These are phyloP conservation scores for Ichneumoninae sp. DNA, from an alignment of 2,888 invertebrate genomes.

Conservation along the genomic window DNA sequence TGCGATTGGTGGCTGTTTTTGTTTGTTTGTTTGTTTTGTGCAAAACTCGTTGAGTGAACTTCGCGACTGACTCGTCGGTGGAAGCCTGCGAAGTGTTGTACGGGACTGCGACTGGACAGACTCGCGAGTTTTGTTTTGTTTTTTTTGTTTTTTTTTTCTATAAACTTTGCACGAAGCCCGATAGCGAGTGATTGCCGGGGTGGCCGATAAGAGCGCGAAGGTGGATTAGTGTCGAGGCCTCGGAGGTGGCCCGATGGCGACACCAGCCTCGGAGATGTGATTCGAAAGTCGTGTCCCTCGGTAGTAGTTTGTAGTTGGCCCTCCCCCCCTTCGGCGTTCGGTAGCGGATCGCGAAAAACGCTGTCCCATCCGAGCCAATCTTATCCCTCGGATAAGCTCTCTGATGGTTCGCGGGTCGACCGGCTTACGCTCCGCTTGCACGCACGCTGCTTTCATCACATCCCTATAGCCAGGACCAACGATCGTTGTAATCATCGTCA, in stretches of 20 bases:
- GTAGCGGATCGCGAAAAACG: too few relatives aligned
- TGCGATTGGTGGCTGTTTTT: not conserved
- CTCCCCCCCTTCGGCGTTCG: slow-evolving; percentile 69
- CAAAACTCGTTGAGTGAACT: not conserved
- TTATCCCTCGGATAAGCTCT: not conserved
- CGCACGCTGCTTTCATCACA: not conserved
- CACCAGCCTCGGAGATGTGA: slow-evolving; percentile 82
- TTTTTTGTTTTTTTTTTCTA: not conserved
- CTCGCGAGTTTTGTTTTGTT: not conserved
- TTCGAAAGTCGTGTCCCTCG: slow-evolving; percentile 76
- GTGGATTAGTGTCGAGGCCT: slow-evolving; percentile 67
- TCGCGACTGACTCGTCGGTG: not conserved
- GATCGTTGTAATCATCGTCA: slow-evolving; percentile 11
- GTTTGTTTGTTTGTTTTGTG: not conserved
- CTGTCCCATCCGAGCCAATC: too few relatives aligned
- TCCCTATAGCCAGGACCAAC: slow-evolving; percentile 11
- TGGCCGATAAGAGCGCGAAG: slow-evolving; percentile 18
- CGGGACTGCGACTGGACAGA: not conserved
- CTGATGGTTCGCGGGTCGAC: not conserved
- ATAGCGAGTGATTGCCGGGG: slow-evolving; percentile 4
- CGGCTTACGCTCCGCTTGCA: not conserved
- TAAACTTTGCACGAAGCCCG: slow-evolving; percentile 1
- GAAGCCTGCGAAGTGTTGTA: not conserved
- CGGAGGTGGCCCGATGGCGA: slow-evolving; percentile 76
- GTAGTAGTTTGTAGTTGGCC: slow-evolving; percentile 83